These are phyloP conservation scores for Cyprinella venusta DNA, from an alignment of 2,797 vertebrate species.

Conservation along the genomic window DNA sequence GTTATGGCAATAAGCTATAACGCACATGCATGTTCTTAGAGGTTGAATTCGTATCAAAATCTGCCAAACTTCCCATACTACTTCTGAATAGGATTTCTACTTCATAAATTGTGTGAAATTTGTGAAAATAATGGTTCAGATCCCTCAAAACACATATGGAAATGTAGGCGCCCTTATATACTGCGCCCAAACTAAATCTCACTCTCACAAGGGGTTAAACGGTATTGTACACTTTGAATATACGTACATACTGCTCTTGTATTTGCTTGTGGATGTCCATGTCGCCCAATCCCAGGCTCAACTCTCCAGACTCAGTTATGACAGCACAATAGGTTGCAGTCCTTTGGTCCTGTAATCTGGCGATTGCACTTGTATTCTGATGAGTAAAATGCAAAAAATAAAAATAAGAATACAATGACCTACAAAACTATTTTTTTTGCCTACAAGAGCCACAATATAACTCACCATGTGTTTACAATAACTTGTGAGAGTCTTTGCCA, in stretches of 20 bases:
- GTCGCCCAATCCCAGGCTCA: conserved; percentile 86
- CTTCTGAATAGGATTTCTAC: too few relatives aligned
- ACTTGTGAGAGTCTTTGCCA: conserved; percentile 82
- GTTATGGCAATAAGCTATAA: too few relatives aligned
- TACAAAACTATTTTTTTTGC: too few relatives aligned
- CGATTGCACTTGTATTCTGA: conserved; percentile 82
- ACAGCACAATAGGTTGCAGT: conserved; percentile 90
- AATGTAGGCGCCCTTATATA: too few relatives aligned
- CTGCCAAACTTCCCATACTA: too few relatives aligned
- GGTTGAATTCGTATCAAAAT: too few relatives aligned
- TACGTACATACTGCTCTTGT: conserved; percentile 83
- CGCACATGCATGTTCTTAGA: too few relatives aligned
- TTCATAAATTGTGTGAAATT: too few relatives aligned
- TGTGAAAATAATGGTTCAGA: too few relatives aligned
- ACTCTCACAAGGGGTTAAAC: too few relatives aligned
- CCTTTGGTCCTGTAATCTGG: conserved; percentile 75
- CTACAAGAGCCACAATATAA: conserved; percentile 4
- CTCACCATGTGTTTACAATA: conserved; percentile 88
- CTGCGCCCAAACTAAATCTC: too few relatives aligned
- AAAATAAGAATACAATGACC: neutral
- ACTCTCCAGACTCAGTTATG: conserved; percentile 82
- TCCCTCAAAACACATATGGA: too few relatives aligned
- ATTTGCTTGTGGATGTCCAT: conserved; percentile 91
- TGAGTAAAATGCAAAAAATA: neutral
- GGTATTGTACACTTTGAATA: neutral